Percentiles rank a stretch among this genome's conserved stretches.
These are phyloP conservation scores for Tetrax tetrax DNA, from an alignment of 2,113 vertebrate genomes.

Conservation along the genomic window DNA sequence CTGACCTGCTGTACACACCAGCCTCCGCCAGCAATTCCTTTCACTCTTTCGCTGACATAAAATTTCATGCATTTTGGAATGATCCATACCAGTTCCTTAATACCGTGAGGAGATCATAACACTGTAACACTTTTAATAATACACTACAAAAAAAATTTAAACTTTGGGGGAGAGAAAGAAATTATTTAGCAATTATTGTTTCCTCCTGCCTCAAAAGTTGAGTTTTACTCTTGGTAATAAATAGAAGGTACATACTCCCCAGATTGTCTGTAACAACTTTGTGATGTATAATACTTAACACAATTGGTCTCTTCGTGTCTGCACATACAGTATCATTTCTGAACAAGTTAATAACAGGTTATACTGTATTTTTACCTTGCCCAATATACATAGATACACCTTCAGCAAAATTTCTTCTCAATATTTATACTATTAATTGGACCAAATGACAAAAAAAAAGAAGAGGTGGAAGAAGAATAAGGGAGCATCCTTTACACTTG, in stretches of 20 bases:
- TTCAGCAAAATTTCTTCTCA: constrained; percentile 35
- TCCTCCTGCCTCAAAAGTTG: not conserved
- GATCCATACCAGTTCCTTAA: constrained; percentile 43
- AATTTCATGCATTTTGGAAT: constrained; percentile 23
- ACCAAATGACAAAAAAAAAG: not conserved
- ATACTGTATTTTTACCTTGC: constrained; percentile 29
- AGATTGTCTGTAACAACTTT: constrained; percentile 49
- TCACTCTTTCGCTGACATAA: not conserved
- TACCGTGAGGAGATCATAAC: constrained; percentile 45
- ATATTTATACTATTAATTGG: constrained; percentile 42
- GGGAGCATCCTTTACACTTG: constrained; percentile 81
- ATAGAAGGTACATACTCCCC: constrained; percentile 45
- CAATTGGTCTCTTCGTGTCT: constrained; percentile 11
- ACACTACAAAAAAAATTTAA: not conserved
- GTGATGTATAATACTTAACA: not conserved
- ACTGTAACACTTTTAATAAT: constrained; percentile 68
- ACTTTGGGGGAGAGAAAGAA: not conserved
- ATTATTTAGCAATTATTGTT: not conserved
- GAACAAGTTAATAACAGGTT: constrained; percentile 61
- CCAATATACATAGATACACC: constrained; percentile 59
- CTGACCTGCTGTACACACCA: not conserved
- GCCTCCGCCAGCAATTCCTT: not conserved
- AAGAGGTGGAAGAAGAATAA: not conserved
- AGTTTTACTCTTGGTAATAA: constrained; percentile 36
- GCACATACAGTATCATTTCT: constrained; percentile 44